Evolutionary conservation across 1,140 invertebrate species (phyloP).

Genomic region (Dendrolimus punctatus): DNA sequence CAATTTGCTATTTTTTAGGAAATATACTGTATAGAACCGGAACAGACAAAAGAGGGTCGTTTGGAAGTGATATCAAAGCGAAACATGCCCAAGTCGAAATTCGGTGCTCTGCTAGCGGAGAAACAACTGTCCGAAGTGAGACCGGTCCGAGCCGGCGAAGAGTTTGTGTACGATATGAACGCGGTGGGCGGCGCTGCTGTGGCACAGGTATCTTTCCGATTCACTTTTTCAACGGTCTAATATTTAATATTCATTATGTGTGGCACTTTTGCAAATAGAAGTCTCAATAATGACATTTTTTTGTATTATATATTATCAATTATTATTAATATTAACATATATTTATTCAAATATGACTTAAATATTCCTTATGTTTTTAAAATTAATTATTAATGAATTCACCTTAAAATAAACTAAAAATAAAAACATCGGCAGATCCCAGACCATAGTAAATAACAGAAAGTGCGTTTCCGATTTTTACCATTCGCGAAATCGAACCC

Average conservation of each 20-base stretch:
- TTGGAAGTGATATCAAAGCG: slow-evolving; percentile 41
- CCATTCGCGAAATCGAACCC: too few relatives aligned
- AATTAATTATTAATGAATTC: too few relatives aligned
- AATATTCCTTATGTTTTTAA: too few relatives aligned
- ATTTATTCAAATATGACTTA: too few relatives aligned
- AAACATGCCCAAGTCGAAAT: slow-evolving; percentile 36
- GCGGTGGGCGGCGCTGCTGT: not conserved
- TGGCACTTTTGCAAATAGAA: too few relatives aligned
- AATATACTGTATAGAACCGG: slow-evolving; percentile 47
- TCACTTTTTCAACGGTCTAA: not conserved
- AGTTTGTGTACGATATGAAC: not conserved
- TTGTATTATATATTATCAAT: too few relatives aligned
- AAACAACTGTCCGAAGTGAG: slow-evolving; percentile 31
- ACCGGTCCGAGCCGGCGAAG: slow-evolving; percentile 1
- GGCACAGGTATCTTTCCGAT: not conserved
- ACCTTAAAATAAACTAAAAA: too few relatives aligned
- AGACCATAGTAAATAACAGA: too few relatives aligned
- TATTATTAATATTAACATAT: too few relatives aligned
- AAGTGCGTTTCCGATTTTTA: too few relatives aligned
- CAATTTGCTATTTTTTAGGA: slow-evolving; percentile 28
- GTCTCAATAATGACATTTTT: too few relatives aligned
- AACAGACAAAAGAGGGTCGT: slow-evolving; percentile 17
- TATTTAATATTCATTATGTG: not conserved
- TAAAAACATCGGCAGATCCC: too few relatives aligned
- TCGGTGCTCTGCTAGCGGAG: slow-evolving; percentile 41